Percentiles rank a stretch among this genome's conserved stretches.
Conservation (phyloP, 2,113 vertebrate genomes). For the Oenanthe melanoleuca region DNA sequence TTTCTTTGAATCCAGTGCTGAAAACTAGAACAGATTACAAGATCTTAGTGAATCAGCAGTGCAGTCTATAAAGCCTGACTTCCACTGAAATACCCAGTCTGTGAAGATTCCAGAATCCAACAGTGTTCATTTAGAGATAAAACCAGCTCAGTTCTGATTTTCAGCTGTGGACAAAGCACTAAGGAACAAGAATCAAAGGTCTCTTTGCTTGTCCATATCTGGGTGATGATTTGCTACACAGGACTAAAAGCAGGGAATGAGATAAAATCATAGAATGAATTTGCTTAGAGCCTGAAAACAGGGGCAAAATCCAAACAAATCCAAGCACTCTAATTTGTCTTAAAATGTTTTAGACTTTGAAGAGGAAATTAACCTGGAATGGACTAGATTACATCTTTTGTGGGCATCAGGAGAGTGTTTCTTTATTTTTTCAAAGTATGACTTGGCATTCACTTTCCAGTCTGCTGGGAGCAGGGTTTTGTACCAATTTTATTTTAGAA, state of each 20-base stretch:
- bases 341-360: not conserved
- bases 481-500: constrained; percentile 3
- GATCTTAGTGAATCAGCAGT: not conserved
- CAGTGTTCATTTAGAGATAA: not conserved
- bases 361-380: not conserved
- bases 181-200: not conserved
- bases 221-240: not conserved
- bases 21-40: not conserved
- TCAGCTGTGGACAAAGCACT: not conserved
- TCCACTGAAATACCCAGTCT: not conserved
- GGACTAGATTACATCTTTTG: not conserved
- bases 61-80: not conserved
- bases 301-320: not conserved
- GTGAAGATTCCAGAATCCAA: not conserved
- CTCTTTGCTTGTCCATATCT: not conserved
- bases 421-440: not conserved
- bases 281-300: not conserved
- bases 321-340: not conserved
- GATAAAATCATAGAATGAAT: not conserved
- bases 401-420: not conserved
- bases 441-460: not conserved
- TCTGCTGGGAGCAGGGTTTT: not conserved
- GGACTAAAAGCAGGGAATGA: not conserved
- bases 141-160: not conserved
- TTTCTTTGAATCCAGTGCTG: not conserved